phyloP scores from a whole-genome alignment of 1,140 invertebrate genomes.

The Zeugodacus cucurbitae region DNA sequence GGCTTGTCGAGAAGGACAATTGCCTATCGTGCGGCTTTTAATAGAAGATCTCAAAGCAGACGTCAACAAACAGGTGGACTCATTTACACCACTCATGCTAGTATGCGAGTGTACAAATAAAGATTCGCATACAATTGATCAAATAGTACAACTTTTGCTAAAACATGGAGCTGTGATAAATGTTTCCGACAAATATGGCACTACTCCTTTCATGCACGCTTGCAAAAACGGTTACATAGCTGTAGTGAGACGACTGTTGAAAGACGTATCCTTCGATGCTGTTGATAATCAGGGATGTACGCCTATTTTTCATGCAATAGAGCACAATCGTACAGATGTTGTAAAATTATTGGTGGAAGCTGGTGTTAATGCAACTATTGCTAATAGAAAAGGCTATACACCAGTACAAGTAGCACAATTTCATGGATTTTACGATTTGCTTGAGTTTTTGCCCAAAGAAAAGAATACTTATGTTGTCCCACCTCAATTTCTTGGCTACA shows the following conservation, averaged over 20 bases:
- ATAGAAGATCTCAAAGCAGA: conserved; percentile 50
- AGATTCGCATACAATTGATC: conserved; percentile 48
- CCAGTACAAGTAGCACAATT: conserved; percentile 65
- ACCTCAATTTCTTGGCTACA: conserved; percentile 51
- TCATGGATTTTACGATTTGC: conserved; percentile 64
- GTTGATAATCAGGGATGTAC: conserved; percentile 68
- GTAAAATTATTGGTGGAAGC: conserved; percentile 65
- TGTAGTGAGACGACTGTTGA: conserved; percentile 63
- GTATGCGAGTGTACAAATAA: conserved; percentile 48
- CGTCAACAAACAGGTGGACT: conserved; percentile 57
- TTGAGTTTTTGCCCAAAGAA: conserved; percentile 63
- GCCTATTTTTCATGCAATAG: conserved; percentile 68
- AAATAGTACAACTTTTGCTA: conserved; percentile 54
- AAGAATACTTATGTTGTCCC: conserved; percentile 50
- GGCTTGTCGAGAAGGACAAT: conserved; percentile 52
- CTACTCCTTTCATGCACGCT: conserved; percentile 68
- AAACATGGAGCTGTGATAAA: conserved; percentile 59
- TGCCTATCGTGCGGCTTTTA: conserved; percentile 52
- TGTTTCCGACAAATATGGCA: conserved; percentile 63
- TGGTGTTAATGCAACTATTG: conserved; percentile 57
- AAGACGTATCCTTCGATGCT: conserved; percentile 62
- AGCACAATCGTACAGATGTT: conserved; percentile 62
- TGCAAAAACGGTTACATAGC: conserved; percentile 64
- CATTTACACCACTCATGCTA: conserved; percentile 53
- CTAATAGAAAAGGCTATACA: conserved; percentile 66